A percentile compares a stretch with the other conserved stretches of the same genome.
These are phyloP conservation scores for Zonitis immaculata DNA, from an alignment of 2,888 invertebrate genomes.

Conservation along the genomic window DNA sequence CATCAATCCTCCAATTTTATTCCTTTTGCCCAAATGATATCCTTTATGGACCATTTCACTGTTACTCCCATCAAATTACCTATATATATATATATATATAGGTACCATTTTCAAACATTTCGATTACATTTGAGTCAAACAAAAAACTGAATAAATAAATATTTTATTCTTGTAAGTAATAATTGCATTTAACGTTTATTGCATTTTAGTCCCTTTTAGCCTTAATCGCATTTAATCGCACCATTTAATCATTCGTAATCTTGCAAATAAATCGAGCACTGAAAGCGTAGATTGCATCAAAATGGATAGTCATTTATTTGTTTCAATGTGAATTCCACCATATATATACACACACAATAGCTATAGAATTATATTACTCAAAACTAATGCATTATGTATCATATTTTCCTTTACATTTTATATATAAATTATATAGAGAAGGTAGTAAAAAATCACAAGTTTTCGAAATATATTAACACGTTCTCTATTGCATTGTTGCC, in stretches of 20 bases:
- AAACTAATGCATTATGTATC: neutral
- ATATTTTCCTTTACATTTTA: neutral
- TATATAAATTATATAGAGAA: too few relatives aligned
- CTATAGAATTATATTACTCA: too few relatives aligned
- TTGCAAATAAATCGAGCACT: neutral
- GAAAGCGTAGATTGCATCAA: constrained; percentile 1
- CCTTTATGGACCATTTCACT: constrained; percentile 22
- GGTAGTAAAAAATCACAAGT: too few relatives aligned
- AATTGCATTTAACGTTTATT: neutral
- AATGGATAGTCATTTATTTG: constrained; percentile 1
- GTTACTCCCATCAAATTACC: constrained; percentile 22
- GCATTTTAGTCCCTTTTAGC: neutral
- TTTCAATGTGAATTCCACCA: neutral
- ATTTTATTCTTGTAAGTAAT: too few relatives aligned
- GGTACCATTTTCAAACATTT: too few relatives aligned
- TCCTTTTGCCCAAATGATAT: constrained; percentile 20
- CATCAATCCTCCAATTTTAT: constrained; percentile 24
- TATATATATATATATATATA: too few relatives aligned
- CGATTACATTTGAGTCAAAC: too few relatives aligned
- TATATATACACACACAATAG: too few relatives aligned
- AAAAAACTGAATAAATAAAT: too few relatives aligned
- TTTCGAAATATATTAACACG: neutral
- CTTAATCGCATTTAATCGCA: constrained; percentile 3
- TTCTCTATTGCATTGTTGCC: neutral
- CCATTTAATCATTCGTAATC: constrained; percentile 6